Percentiles rank a stretch among this genome's conserved stretches.
Evolutionary conservation across 1,140 invertebrate genomes (phyloP).

Genomic region (Temnothorax curvispinosus): DNA sequence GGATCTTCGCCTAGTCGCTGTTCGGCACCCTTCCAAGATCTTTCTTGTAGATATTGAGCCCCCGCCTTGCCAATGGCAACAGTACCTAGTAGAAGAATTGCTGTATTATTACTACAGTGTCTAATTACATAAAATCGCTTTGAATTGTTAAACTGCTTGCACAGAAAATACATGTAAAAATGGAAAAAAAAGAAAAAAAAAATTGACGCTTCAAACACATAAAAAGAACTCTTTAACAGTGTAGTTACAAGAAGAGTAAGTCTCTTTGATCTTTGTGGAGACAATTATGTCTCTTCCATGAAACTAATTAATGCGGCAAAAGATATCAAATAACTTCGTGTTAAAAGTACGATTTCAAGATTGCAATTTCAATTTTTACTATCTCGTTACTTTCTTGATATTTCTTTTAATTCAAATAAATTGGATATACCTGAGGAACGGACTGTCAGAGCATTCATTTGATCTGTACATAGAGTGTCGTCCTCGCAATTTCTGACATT

Average conservation of each 20-base stretch:
- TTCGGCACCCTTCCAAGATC: conserved; percentile 91
- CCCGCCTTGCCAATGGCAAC: conserved; percentile 86
- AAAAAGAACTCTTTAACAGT: neutral
- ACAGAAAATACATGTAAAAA: neutral
- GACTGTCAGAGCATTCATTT: conserved; percentile 78
- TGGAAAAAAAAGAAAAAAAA: neutral
- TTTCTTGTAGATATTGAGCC: conserved; percentile 87
- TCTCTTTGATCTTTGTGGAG: neutral
- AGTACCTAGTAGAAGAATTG: conserved; percentile 72
- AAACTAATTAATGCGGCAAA: neutral
- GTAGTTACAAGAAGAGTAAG: neutral
- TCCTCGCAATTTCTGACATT: conserved; percentile 85
- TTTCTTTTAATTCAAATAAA: conserved; percentile 26
- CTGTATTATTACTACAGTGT: neutral
- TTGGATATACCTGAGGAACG: conserved; percentile 55
- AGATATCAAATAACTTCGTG: neutral
- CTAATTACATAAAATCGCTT: neutral
- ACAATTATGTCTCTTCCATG: no score
- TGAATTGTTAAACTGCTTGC: neutral
- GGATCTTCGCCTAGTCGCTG: conserved; percentile 89
- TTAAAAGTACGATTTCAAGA: neutral
- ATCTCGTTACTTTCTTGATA: neutral
- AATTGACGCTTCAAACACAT: neutral
- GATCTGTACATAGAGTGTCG: conserved; percentile 69
- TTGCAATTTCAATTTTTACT: neutral